Percentiles rank a stretch among this genome's conserved stretches.
These are phyloP conservation scores for Grammomys dolichurus DNA, from an alignment of 2,113 vertebrate species.

Conservation along the genomic window DNA sequence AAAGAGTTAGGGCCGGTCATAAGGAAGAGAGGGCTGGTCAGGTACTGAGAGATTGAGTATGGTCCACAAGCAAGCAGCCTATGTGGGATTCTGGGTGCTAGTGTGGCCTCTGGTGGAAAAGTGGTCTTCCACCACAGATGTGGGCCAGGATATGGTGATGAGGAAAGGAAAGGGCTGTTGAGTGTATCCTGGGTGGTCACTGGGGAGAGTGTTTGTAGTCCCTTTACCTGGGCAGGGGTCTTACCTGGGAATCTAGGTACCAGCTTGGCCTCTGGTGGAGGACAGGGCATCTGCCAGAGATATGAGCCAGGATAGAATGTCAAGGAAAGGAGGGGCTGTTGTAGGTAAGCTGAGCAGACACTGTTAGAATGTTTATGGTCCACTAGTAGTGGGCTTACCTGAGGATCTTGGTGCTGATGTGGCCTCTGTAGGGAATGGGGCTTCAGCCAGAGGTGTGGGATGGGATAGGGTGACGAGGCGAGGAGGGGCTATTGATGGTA, in stretches of 20 bases:
- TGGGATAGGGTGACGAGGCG: neutral
- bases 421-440: neutral
- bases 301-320: neutral
- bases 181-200: too few species aligned
- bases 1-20: neutral
- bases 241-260: neutral
- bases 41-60: neutral
- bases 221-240: too few species aligned
- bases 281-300: too few species aligned
- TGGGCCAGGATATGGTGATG: too few species aligned
- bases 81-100: too few species aligned
- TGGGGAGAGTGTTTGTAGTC: too few species aligned
- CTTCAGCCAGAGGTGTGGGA: neutral
- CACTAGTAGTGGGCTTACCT: neutral
- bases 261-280: neutral
- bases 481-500: neutral
- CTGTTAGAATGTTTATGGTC: neutral
- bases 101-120: too few species aligned
- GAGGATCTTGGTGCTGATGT: neutral
- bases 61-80: neutral
- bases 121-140: too few species aligned
- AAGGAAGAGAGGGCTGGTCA: neutral
- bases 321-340: neutral
- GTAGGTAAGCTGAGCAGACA: neutral
- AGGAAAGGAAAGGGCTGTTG: neutral